Evolutionary conservation across 1,140 invertebrate genomes (phyloP), one percentile per base, ranked within the genome.

Genomic region (Drosophila sturtevanti): DNA sequence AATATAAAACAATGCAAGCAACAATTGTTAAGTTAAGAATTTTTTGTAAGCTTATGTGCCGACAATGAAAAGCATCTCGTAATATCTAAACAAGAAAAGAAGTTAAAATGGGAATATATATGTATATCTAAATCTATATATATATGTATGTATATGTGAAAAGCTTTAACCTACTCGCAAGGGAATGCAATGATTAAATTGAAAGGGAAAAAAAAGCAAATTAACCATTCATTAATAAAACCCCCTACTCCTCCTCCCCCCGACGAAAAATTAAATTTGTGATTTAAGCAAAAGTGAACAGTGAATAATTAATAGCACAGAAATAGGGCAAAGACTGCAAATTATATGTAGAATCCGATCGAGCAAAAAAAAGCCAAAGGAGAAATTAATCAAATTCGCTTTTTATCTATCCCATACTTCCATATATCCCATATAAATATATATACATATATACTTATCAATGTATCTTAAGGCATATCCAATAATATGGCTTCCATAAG

Each of bases 101-200:
- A 81, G 44, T 37, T 34, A 44, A 77, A 61, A 61, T 71, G 70
- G 74, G 41, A 44, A 41, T 41, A 41, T 41, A 41, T 41, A 10
- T 44, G 18, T 44, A 44, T 44, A 31, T 31, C 27, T 31, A 31
- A 31, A 31, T 31, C 27, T 7, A 41, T 41, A 41, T 41, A 18
- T 44, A 44, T 44, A 44, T 44, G 41, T 16, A 18, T 44, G 41
- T 44, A 44, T 44, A 44, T 44, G 41, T 66, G 60, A 76, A 68
- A 79, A 76, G 80, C 79, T 82, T 82, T 77, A 85, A 77, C 52
- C 71, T 77, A 44, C 61, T 61, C 61, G 73, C 75, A 69, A 27
- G 55, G 24, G 38, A 24, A 41, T 37, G 9, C 41, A 48, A 48
- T 48, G 41, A 51, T 18, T 7, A 60, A 54, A 24, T 56, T 18